Percentiles rank a stretch among this genome's conserved stretches.
These are phyloP conservation scores for Salarias fasciatus DNA, from an alignment of 2,797 vertebrate genomes.

Conservation along the genomic window DNA sequence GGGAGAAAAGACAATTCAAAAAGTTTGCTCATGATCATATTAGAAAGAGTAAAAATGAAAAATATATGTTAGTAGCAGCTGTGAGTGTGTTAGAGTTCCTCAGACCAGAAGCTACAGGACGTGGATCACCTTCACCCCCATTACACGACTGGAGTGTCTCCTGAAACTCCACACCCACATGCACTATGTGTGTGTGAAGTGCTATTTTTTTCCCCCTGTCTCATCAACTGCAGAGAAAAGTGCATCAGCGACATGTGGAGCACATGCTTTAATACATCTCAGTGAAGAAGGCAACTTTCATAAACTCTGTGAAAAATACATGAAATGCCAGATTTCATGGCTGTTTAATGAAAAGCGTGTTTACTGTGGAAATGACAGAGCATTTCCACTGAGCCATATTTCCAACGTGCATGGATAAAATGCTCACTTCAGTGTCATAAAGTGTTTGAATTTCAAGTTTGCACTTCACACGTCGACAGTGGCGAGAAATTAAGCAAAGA, in stretches of 20 bases:
- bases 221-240: slow-evolving; percentile 64
- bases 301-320: slow-evolving; percentile 30
- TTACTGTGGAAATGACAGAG: slow-evolving; percentile 1
- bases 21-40: not conserved
- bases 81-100: slow-evolving; percentile 31
- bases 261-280: slow-evolving; percentile 59
- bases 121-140: slow-evolving; percentile 65
- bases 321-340: slow-evolving; percentile 4
- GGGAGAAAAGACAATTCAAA: no score
- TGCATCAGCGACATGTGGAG: slow-evolving; percentile 53
- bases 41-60: no score
- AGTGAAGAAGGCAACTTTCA: slow-evolving; percentile 27
- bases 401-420: slow-evolving; percentile 3
- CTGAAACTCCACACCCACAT: slow-evolving; percentile 11
- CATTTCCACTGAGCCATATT: not conserved
- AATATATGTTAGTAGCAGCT: not conserved
- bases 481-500: slow-evolving; percentile 51
- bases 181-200: no score
- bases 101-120: slow-evolving; percentile 62
- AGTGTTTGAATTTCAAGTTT: no score
- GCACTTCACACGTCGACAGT: slow-evolving; percentile 18
- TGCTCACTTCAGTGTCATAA: no score
- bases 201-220: slow-evolving; percentile 37
- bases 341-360: slow-evolving; percentile 24
- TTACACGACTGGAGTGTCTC: slow-evolving; percentile 64